phyloP scores from a whole-genome alignment of 2,113 vertebrate species.

The Ailurus styani region DNA sequence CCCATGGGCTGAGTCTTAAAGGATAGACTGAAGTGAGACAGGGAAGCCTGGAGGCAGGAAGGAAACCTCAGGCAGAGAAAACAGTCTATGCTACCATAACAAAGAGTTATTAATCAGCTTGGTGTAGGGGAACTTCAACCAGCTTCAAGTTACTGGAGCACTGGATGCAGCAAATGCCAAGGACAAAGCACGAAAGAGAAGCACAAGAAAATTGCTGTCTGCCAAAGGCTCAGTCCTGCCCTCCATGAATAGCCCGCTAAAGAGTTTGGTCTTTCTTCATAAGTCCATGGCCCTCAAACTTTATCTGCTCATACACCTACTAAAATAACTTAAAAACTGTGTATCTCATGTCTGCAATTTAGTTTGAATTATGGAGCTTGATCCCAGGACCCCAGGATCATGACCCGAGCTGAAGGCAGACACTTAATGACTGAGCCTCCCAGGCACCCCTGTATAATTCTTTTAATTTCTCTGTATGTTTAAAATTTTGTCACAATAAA shows the following conservation, averaged over 20 bases:
- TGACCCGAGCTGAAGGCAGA: no score
- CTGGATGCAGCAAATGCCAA: neutral
- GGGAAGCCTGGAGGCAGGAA: neutral
- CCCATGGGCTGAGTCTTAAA: neutral
- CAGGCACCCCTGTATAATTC: neutral
- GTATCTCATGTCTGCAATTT: neutral
- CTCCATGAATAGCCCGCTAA: neutral
- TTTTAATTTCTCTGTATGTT: neutral
- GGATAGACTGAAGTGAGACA: neutral
- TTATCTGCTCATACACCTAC: neutral
- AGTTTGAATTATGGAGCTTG: neutral
- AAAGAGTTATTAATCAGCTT: neutral
- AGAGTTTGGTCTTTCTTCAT: neutral
- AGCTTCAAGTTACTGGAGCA: neutral
- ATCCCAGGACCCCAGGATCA: no score
- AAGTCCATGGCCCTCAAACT: neutral
- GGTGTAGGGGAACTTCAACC: neutral
- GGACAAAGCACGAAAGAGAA: neutral
- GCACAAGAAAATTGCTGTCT: neutral
- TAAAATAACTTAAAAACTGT: neutral
- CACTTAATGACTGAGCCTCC: no score
- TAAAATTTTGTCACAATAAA: neutral
- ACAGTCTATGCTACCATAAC: neutral
- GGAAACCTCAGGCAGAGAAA: neutral
- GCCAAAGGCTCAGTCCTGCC: neutral